phyloP scores from a whole-genome alignment of 2,888 invertebrate genomes.

The Oscheius sp. region DNA sequence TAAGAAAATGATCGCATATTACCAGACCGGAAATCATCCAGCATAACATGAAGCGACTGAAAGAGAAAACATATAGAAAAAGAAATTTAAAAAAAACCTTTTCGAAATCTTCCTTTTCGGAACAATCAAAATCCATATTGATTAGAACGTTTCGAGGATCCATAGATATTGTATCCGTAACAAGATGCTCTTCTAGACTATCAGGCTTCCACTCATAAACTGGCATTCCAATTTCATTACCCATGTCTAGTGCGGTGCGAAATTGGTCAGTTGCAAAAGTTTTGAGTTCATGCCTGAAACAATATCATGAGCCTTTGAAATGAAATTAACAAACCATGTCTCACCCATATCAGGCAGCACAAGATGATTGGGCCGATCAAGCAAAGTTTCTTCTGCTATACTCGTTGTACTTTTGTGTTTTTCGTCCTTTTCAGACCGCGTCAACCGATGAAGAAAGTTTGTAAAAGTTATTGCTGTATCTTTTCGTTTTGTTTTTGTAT shows the following conservation, averaged over 20 bases:
- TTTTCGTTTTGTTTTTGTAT: slow-evolving; percentile 41
- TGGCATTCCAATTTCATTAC: slow-evolving; percentile 44
- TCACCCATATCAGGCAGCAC: slow-evolving; percentile 5
- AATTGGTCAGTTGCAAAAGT: slow-evolving; percentile 40
- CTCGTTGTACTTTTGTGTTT: slow-evolving; percentile 37
- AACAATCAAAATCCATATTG: slow-evolving; percentile 9
- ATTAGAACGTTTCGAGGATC: slow-evolving; percentile 9
- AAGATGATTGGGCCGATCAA: slow-evolving; percentile 43
- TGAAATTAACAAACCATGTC: slow-evolving; percentile 3
- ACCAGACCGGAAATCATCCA: slow-evolving; percentile 53
- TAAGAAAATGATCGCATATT: slow-evolving; percentile 44
- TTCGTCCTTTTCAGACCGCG: slow-evolving; percentile 47
- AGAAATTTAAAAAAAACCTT: background rate
- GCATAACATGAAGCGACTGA: slow-evolving; percentile 30
- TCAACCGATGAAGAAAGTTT: slow-evolving; percentile 53
- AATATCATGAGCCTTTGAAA: background rate
- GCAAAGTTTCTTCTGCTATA: slow-evolving; percentile 17
- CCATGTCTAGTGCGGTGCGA: slow-evolving; percentile 34
- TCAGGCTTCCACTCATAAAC: slow-evolving; percentile 48
- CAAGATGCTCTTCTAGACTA: slow-evolving; percentile 42
- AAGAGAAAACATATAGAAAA: background rate
- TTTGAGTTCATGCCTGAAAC: slow-evolving; percentile 36
- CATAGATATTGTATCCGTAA: slow-evolving; percentile 33
- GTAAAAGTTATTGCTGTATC: slow-evolving; percentile 50
- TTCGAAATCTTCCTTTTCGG: slow-evolving; percentile 23